Base-by-base conservation (phyloP, 2,113 vertebrate species). In the Pachycephala philippinensis region DNA sequence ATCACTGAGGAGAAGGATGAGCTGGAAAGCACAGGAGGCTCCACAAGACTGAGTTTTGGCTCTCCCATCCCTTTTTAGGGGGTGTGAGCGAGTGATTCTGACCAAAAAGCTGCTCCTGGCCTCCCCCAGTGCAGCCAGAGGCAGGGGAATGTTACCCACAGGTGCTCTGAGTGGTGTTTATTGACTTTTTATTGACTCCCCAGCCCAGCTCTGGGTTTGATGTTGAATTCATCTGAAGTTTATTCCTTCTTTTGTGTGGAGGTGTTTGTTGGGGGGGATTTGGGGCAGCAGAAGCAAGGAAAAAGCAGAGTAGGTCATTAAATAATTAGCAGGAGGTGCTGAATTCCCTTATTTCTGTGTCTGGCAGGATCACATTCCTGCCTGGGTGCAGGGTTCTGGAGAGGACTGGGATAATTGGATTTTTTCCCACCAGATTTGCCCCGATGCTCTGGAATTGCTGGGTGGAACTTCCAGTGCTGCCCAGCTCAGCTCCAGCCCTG, bases 391-490 rank as follows among this genome's bases (percentile, higher is more conserved):
- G 52, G 27, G 47, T 8, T 54, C 63, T 37, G 2, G 0, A 33
- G 50, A 28, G 24, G 44, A 37, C 18, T 18, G 77, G 72, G 66
- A 11, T 23, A 56, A 37, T 2, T 61, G n/a, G 27, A 5, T 18
- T 59, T 80, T 56, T 65, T 17, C 28, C 20, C 40, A 8, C 13
- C 15, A 40, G 30, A 14, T 23, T 35, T 72, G 13, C 39, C 18
- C 28, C 5, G 23, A 7, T 28, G 18, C 37, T 30, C 54, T 78
- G 22, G 44, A 76, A 44, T 23, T 28, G 18, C 56, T 30, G 24
- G 15, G 13, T 3, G 11, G 59, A 57, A 31, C 24, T 68, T 20
- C 0, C 2, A 33, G 50, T 23, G 65, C 7, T 10, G 15, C 10
- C 10, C 57, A 57, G 53, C 45, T 64, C 13, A 11, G 68, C 11